These are phyloP conservation scores for Acheta domesticus DNA, from an alignment of 2,888 invertebrate species.

Conservation along the genomic window DNA sequence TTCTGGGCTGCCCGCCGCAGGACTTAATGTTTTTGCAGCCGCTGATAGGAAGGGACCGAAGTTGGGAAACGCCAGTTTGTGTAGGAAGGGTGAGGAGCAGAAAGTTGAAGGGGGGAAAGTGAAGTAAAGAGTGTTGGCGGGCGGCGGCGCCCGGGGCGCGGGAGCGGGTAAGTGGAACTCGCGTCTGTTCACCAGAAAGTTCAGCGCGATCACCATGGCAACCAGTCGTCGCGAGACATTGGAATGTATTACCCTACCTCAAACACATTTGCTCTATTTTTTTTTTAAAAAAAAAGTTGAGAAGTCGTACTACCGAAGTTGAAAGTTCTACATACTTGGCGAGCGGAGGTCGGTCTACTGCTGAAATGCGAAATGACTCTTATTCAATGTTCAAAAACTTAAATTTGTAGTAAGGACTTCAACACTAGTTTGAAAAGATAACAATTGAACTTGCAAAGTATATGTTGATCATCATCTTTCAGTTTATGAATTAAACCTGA, in stretches of 20 bases:
- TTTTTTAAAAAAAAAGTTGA: no score
- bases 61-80: background rate
- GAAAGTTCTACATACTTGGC: no score
- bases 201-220: conserved; percentile 31
- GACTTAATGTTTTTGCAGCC: background rate
- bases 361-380: no score
- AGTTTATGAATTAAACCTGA: no score
- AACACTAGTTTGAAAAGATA: no score
- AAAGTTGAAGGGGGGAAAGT: conserved; percentile 28
- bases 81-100: conserved; percentile 27
- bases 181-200: conserved; percentile 22
- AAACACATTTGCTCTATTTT: conserved; percentile 21
- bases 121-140: conserved; percentile 24
- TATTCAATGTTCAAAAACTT: no score
- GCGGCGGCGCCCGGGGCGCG: background rate
- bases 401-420: no score
- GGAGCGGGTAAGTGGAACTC: conserved; percentile 20
- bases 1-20: no score
- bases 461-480: no score
- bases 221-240: conserved; percentile 22
- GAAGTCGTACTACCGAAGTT: no score
- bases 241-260: conserved; percentile 26
- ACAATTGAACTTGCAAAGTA: no score
- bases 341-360: no score
- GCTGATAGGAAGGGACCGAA: conserved; percentile 20